Evolutionary conservation across 2,113 vertebrate species (phyloP), one percentile per base, ranked within the genome.

Genomic region (Nerophis ophidion): DNA sequence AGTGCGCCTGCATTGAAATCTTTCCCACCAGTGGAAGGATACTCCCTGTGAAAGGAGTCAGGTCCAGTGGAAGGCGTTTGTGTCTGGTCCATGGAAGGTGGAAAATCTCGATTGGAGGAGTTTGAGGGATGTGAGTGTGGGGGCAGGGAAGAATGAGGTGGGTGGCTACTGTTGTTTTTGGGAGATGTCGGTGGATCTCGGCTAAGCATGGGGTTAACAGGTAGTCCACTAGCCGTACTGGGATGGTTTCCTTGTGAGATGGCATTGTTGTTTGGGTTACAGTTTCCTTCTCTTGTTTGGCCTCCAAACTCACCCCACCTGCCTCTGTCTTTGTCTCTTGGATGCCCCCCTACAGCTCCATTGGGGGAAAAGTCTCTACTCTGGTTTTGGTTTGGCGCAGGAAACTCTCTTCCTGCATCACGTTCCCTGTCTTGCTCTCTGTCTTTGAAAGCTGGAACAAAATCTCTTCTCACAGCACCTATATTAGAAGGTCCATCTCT

Each of bases 11-110:
- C 15, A 66, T 81, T 72, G 78, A 85, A 89, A n/a, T 90, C 88
- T 66, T 86, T 89, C 44, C 74, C 79, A 66, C 77, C 83, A 1
- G 78, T 46, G 33, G 86, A 70, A 52, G 89, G 81, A 63, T 87
- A 90, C 17, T 91, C 90, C 77, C 89, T 87, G 68, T 90, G 85
- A 66, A 90, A 91, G 75, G 89, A 88, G 42, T 91, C 90, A 17
- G 77, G n/a, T 53, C 80, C 84, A 57, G 84, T 74, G 12, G 88
- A 79, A 33, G 88, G 71, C 36, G 74, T 69, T 75, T 83, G 87
- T 70, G 79, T 70, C 72, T 84, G 88, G 49, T 91, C 89, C 60
- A 88, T 72, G 35, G 84, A 52, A 61, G 87, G 65, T 15, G 88
- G 82, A 63, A 88, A 91, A 56, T 91, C 89, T 66, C 88, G 84